These are phyloP conservation scores for Didymodactylos carnosus DNA, from an alignment of 2,888 invertebrate genomes.

Conservation along the genomic window DNA sequence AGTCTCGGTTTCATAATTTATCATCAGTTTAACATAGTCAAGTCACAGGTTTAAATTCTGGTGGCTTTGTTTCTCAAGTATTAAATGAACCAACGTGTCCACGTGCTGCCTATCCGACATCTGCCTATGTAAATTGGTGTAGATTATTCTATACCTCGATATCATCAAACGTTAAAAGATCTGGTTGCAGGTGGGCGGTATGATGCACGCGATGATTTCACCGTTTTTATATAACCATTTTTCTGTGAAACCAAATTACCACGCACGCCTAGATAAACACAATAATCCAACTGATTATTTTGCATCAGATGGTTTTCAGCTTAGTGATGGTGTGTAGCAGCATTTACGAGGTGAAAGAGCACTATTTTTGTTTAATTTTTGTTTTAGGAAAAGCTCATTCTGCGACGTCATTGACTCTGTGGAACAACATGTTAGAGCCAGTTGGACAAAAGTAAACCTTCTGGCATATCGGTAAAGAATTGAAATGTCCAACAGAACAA, in stretches of 20 bases:
- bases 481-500: constrained; percentile 23
- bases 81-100: constrained; percentile 20
- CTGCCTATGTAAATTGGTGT: neutral
- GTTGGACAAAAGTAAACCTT: constrained; percentile 16
- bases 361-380: neutral
- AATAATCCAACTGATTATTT: constrained; percentile 22
- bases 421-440: constrained; percentile 28
- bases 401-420: constrained; percentile 23
- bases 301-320: constrained; percentile 31
- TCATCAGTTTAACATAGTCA: no score
- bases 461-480: constrained; percentile 14
- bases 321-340: constrained; percentile 19
- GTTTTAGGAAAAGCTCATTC: neutral
- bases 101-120: constrained; percentile 17
- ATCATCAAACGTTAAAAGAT: constrained; percentile 19
- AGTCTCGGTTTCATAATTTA: no score
- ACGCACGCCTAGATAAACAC: neutral
- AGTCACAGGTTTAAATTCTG: constrained; percentile 18
- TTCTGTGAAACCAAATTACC: constrained; percentile 22
- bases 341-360: no score
- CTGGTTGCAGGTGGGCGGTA: constrained; percentile 23
- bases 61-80: constrained; percentile 20
- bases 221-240: constrained; percentile 30
- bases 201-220: constrained; percentile 25
- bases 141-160: constrained; percentile 17